These are phyloP conservation scores for Aphaenogaster floridana DNA, from an alignment of 1,140 invertebrate species.

Conservation along the genomic window DNA sequence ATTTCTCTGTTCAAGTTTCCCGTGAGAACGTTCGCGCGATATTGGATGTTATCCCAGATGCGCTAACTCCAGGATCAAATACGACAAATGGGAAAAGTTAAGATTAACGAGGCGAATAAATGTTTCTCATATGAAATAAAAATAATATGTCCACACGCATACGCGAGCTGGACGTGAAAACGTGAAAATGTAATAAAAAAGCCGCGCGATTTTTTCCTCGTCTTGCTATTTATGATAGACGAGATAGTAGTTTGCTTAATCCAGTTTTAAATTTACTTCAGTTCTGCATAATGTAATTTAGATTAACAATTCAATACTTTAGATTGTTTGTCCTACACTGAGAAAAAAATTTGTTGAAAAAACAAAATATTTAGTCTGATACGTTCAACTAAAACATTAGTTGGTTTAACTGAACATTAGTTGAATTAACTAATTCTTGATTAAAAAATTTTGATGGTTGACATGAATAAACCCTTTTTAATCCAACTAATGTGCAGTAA, in stretches of 20 bases:
- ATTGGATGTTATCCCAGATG: slow-evolving; percentile 65
- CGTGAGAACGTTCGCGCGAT: slow-evolving; percentile 56
- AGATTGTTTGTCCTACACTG: not conserved
- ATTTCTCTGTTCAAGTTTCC: slow-evolving; percentile 59
- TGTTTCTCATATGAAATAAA: slow-evolving; percentile 40
- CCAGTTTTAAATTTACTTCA: not conserved
- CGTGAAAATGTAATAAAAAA: not conserved
- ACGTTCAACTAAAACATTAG: too few relatives aligned
- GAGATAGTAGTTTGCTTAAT: not conserved
- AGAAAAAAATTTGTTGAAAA: too few relatives aligned
- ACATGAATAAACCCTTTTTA: too few relatives aligned
- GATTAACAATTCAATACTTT: slow-evolving; percentile 16
- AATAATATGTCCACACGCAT: not conserved
- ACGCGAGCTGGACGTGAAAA: not conserved
- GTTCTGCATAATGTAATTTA: not conserved
- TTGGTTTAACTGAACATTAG: too few relatives aligned
- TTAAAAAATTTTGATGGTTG: too few relatives aligned
- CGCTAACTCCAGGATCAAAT: slow-evolving; percentile 53
- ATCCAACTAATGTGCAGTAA: too few relatives aligned
- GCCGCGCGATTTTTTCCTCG: not conserved
- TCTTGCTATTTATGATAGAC: slow-evolving; percentile 1
- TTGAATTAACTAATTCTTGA: too few relatives aligned
- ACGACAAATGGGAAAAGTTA: slow-evolving; percentile 65
- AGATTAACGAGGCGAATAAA: slow-evolving; percentile 57
- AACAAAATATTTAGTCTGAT: too few relatives aligned